phyloP scores from a whole-genome alignment of 64 coral and sea anemone species.

The Montipora sp. region DNA sequence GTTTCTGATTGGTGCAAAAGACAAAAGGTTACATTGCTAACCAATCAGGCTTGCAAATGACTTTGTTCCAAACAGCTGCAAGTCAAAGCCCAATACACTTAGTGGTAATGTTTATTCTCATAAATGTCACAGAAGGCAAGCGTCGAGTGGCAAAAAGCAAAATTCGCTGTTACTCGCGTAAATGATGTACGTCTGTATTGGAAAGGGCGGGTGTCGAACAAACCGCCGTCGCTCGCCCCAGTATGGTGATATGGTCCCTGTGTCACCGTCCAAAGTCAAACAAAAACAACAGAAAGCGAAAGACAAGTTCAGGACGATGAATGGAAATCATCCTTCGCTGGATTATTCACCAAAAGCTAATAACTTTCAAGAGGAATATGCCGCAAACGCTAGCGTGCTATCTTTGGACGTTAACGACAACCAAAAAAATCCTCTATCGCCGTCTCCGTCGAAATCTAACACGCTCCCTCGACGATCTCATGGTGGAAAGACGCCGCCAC shows the following conservation, averaged over 20 bases:
- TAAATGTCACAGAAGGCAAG: slow-evolving; percentile 37
- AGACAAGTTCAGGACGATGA: slow-evolving; percentile 51
- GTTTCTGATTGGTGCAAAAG: slow-evolving; percentile 17
- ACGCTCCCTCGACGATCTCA: slow-evolving; percentile 75
- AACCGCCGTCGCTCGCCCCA: slow-evolving; percentile 76
- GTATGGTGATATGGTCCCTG: slow-evolving; percentile 86
- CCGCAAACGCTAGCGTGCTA: slow-evolving; percentile 13
- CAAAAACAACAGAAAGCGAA: slow-evolving; percentile 59
- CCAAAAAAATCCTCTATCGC: background rate
- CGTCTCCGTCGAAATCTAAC: slow-evolving; percentile 69
- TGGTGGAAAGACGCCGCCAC: slow-evolving; percentile 75
- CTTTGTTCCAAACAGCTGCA: slow-evolving; percentile 44
- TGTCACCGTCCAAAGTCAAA: slow-evolving; percentile 91
- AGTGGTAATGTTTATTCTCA: slow-evolving; percentile 32
- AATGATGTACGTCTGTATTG: slow-evolving; percentile 91
- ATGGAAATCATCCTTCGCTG: slow-evolving; percentile 15
- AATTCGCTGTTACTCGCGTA: slow-evolving; percentile 21
- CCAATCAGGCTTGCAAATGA: background rate
- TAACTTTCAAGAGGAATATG: slow-evolving; percentile 43
- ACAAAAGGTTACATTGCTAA: background rate
- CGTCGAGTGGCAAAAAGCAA: slow-evolving; percentile 36
- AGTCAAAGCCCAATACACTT: slow-evolving; percentile 28
- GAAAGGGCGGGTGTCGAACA: slow-evolving; percentile 74
- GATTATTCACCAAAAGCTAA: slow-evolving; percentile 19
- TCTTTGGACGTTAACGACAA: slow-evolving; percentile 35